Evolutionary conservation across 2,888 invertebrate genomes (phyloP).

Genomic region (Neuroscelio doddi): DNA sequence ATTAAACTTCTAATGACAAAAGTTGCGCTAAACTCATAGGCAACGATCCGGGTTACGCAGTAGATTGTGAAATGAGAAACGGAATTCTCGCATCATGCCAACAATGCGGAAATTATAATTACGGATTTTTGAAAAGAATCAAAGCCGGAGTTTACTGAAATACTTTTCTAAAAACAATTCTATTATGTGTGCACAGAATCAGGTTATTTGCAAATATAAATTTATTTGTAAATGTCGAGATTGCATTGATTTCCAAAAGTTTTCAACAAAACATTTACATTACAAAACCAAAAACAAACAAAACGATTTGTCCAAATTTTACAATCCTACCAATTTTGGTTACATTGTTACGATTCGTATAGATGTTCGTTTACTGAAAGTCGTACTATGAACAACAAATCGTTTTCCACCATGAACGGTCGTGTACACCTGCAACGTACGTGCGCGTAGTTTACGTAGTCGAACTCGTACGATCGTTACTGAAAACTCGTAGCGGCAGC

Average conservation of each 20-base stretch:
- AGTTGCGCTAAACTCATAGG: constrained; percentile 55
- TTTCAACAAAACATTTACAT: too few species aligned
- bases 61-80: constrained; percentile 38
- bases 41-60: constrained; percentile 35
- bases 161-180: too few species aligned
- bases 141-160: too few species aligned
- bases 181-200: too few species aligned
- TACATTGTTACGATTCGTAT: too few species aligned
- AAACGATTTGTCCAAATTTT: too few species aligned
- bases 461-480: constrained; percentile 40
- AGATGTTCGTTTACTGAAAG: constrained; percentile 7
- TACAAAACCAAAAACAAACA: too few species aligned
- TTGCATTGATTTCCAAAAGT: too few species aligned
- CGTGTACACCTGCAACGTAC: constrained; percentile 44
- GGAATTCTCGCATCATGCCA: constrained; percentile 14
- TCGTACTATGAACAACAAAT: constrained; percentile 30
- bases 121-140: constrained; percentile 3
- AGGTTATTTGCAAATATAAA: too few species aligned
- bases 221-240: too few species aligned
- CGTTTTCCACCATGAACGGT: constrained; percentile 27
- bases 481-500: constrained; percentile 26
- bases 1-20: constrained; percentile 70
- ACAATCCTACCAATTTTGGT: too few species aligned
- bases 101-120: constrained; percentile 42
- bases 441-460: constrained; percentile 41